Base-by-base conservation (phyloP, 2,888 invertebrate species). In the Timema cristinae region DNA sequence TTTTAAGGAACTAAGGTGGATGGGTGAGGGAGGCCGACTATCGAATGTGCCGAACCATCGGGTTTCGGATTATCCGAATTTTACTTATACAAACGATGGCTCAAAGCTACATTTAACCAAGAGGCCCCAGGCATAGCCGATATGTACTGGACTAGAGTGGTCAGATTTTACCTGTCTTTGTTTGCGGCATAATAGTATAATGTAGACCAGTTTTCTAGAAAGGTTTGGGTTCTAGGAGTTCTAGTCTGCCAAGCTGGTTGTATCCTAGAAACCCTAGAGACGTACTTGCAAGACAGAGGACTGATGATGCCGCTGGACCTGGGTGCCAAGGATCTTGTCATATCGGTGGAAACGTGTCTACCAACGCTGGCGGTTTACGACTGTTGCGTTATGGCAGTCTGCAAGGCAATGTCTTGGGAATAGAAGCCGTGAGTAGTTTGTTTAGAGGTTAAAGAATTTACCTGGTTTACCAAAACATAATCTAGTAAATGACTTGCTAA, bases 231-330 rank as follows among this genome's bases (percentile, higher is more conserved):
- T 80, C 51, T 76, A 92, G 92, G 94, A 73, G 88, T 91, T 61
- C 79, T 94, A 70, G 86, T 90, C 0, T 97, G 97, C 79, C 92
- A 98, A 82, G 89, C 97, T n/a, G 99, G 99, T 2, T 97, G 97
- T 82, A 87, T 99, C 70, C 83, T 99, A 74, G 95, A 97, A 82
- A 89, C 85, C 68, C 82, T 98, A 66, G 96, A 98, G 78, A 86
- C 88, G 71, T 86, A 90, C 79, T 86, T 95, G 5, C 85, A 86
- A 6, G 88, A 91, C 8, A 84, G 86, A 71, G 90, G 89, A n/a
- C 86, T 95, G 56, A 94, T 95, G 82, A 94, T 98, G 89, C 99
- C 99, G 0, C 81, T 98, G 72, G 99, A 99, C 84, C 85, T 99
- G 73, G 98, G 98, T 0, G 97, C 98, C 0, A 98, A 98, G 83